Conservation (phyloP, 1,140 invertebrate species). For the Chionoecetes opilio region DNA sequence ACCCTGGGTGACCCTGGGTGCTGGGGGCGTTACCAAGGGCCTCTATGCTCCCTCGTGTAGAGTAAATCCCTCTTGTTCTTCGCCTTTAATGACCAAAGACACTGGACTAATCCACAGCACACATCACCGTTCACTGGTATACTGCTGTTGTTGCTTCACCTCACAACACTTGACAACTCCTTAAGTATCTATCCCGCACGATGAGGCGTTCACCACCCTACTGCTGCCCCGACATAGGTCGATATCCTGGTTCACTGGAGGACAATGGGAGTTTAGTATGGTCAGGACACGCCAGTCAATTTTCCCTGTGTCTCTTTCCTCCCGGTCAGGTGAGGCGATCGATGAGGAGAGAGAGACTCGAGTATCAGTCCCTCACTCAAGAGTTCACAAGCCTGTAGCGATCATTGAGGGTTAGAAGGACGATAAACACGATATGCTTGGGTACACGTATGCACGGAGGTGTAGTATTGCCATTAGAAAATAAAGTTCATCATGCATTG, state of each 20-base stretch:
- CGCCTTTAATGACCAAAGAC: background rate
- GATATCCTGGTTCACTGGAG: background rate
- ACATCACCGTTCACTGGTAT: background rate
- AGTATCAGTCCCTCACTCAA: slow-evolving; percentile 8
- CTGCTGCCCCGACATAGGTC: background rate
- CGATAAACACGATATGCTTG: background rate
- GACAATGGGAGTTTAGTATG: background rate
- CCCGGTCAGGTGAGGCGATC: background rate
- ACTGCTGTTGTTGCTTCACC: background rate
- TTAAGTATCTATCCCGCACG: background rate
- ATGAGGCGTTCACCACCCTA: background rate
- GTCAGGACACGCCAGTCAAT: background rate
- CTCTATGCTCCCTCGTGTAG: too few species aligned
- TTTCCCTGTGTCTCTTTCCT: slow-evolving; percentile 5
- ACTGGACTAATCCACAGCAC: background rate
- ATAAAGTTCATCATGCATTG: background rate
- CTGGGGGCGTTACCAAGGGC: too few species aligned
- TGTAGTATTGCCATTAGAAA: background rate
- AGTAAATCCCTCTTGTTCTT: background rate
- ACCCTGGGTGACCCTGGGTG: too few species aligned
- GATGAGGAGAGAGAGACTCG: background rate
- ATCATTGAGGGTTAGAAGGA: background rate
- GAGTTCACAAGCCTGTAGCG: background rate
- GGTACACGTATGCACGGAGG: background rate
- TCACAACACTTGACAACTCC: background rate